These are phyloP conservation scores for Cheilosia impressa DNA, from an alignment of 2,888 invertebrate species.

Conservation along the genomic window DNA sequence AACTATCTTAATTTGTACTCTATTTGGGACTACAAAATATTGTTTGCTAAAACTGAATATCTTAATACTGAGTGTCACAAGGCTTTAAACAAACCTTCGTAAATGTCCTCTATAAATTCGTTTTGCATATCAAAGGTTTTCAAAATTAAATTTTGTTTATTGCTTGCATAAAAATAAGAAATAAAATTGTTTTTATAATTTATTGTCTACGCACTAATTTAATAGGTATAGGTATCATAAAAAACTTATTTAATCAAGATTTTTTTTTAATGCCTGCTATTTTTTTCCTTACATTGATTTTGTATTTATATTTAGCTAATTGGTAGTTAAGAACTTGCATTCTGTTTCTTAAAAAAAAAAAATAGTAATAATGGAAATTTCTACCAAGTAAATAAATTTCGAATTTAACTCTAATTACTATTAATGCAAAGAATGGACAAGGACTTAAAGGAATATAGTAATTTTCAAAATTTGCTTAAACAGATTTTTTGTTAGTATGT, in stretches of 20 bases:
- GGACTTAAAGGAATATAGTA: conserved; percentile 24
- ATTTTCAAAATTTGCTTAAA: conserved; percentile 23
- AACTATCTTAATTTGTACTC: too few relatives aligned
- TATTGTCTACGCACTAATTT: conserved; percentile 77
- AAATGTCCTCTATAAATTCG: conserved; percentile 16
- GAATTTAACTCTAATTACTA: conserved; percentile 31
- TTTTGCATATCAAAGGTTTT: conserved; percentile 24
- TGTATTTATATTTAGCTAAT: conserved; percentile 18
- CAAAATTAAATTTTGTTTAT: conserved; percentile 53
- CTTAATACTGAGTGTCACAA: too few relatives aligned
- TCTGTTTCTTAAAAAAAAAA: conserved; percentile 26
- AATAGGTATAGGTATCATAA: conserved; percentile 81
- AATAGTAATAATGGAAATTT: conserved; percentile 26
- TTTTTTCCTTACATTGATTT: conserved; percentile 24
- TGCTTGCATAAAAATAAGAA: conserved; percentile 72
- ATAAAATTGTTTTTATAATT: conserved; percentile 60
- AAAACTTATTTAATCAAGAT: conserved; percentile 78
- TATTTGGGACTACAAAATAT: too few relatives aligned
- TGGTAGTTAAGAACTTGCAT: conserved; percentile 26
- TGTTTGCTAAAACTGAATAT: too few relatives aligned
- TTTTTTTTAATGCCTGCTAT: conserved; percentile 17
- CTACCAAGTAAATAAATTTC: conserved; percentile 33
- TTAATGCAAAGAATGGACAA: conserved; percentile 40
- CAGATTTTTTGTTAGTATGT: conserved; percentile 13
- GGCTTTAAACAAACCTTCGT: not conserved